Evolutionary conservation across 2,888 invertebrate genomes (phyloP).

Genomic region (Pristionchus arcanus): DNA sequence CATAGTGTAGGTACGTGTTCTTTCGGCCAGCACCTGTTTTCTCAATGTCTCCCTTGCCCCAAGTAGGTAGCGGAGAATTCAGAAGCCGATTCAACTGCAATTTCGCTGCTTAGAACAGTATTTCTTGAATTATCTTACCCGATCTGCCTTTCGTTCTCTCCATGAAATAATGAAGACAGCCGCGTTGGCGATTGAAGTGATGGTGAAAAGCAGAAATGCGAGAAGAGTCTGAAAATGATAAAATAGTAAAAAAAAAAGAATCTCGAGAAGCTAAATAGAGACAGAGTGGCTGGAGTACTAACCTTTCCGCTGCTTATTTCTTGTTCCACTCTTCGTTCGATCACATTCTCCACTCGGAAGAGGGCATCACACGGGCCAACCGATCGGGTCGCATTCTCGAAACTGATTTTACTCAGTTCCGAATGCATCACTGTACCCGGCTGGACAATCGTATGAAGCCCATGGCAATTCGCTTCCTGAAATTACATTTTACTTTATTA

Average conservation of each 20-base stretch:
- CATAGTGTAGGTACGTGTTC: neutral
- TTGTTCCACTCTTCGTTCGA: neutral
- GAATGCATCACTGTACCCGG: neutral
- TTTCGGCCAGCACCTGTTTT: neutral
- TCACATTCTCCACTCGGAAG: neutral
- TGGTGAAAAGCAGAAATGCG: neutral
- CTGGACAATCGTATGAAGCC: neutral
- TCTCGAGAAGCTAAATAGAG: too few relatives aligned
- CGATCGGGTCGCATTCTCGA: neutral
- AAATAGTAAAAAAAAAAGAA: too few relatives aligned
- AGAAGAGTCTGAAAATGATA: neutral
- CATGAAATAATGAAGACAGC: neutral
- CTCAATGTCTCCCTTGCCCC: neutral
- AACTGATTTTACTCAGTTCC: neutral
- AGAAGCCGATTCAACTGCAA: neutral
- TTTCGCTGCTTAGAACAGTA: too few relatives aligned
- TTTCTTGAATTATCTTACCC: neutral
- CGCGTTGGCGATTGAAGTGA: neutral
- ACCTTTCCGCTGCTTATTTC: neutral
- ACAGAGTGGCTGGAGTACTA: too few relatives aligned
- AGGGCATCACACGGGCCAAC: neutral
- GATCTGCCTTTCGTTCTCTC: neutral
- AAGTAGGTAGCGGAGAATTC: neutral
- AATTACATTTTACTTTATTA: neutral
- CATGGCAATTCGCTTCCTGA: neutral